Percentiles rank a stretch among this genome's conserved stretches.
These are phyloP conservation scores for Capra hircus DNA, from an alignment of 2,113 vertebrate genomes.

Conservation along the genomic window DNA sequence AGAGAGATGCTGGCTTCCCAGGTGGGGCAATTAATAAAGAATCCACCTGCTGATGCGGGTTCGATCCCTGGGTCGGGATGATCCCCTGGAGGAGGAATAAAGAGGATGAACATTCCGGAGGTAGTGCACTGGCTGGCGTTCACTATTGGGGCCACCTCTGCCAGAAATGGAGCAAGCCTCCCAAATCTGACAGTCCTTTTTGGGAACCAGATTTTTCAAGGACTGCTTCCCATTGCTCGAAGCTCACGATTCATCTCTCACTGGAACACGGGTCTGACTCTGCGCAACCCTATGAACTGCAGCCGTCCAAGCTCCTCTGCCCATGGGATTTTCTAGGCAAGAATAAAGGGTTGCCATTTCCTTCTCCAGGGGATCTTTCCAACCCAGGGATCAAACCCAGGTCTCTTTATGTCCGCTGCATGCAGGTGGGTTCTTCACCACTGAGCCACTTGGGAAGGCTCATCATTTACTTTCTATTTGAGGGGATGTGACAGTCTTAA, in stretches of 20 bases:
- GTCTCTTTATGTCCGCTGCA: background rate
- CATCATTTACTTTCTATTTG: no score
- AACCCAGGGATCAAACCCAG: background rate
- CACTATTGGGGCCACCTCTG: rapidly evolving
- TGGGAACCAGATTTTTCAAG: background rate
- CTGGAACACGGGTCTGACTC: background rate
- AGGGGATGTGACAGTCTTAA: background rate
- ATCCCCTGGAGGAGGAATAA: background rate
- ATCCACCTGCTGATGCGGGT: background rate
- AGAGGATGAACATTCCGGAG: rapidly evolving
- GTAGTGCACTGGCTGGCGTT: rapidly evolving
- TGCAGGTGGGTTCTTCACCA: background rate
- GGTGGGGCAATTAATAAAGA: background rate
- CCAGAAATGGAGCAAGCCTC: rapidly evolving
- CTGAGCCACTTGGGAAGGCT: rapidly evolving
- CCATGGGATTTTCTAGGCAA: background rate
- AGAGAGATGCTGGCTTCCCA: background rate
- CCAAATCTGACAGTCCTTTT: background rate
- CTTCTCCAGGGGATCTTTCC: background rate
- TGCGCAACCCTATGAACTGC: background rate
- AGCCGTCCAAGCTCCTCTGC: background rate
- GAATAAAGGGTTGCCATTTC: background rate
- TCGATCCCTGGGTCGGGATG: rapidly evolving
- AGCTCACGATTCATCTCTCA: rapidly evolving
- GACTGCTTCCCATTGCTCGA: background rate